A percentile compares a stretch with the other conserved stretches of the same genome.
These are phyloP conservation scores for Epinephelus awoara DNA, from an alignment of 2,797 vertebrate species.

Conservation along the genomic window DNA sequence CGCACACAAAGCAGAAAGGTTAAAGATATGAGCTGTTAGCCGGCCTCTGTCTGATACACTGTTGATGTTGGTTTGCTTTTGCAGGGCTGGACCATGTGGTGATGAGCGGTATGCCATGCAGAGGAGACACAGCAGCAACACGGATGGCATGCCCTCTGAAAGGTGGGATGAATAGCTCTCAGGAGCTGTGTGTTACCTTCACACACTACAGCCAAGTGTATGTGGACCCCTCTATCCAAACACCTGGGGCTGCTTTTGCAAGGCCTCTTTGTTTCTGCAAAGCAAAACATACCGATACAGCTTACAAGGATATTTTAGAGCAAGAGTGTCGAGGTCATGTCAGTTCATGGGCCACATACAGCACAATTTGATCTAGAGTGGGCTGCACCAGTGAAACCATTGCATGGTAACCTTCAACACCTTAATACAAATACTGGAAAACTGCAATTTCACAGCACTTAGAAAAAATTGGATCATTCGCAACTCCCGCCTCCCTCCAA, in stretches of 20 bases:
- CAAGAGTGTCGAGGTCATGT: too few relatives aligned
- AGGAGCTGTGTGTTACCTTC: background rate
- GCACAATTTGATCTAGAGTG: too few relatives aligned
- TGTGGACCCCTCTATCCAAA: background rate
- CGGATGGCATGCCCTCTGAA: constrained; percentile 94
- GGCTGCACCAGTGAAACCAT: too few relatives aligned
- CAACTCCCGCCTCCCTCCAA: too few relatives aligned
- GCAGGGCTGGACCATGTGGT: constrained; percentile 83
- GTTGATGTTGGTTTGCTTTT: constrained; percentile 33
- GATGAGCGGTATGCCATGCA: constrained; percentile 95
- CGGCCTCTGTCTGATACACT: background rate
- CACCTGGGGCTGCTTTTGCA: background rate
- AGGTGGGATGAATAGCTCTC: constrained; percentile 83
- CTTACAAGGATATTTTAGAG: background rate
- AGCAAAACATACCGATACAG: background rate
- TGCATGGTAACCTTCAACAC: too few relatives aligned
- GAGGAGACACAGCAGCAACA: constrained; percentile 99
- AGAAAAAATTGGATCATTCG: too few relatives aligned
- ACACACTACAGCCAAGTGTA: background rate
- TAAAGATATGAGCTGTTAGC: background rate
- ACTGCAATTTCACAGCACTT: too few relatives aligned
- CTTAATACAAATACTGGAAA: too few relatives aligned
- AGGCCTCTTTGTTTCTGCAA: background rate
- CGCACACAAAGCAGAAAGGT: background rate
- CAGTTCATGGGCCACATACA: too few relatives aligned